Percentiles rank a stretch among this genome's conserved stretches.
phyloP scores from a whole-genome alignment of 1,140 invertebrate species.

The Colletes gigas region DNA sequence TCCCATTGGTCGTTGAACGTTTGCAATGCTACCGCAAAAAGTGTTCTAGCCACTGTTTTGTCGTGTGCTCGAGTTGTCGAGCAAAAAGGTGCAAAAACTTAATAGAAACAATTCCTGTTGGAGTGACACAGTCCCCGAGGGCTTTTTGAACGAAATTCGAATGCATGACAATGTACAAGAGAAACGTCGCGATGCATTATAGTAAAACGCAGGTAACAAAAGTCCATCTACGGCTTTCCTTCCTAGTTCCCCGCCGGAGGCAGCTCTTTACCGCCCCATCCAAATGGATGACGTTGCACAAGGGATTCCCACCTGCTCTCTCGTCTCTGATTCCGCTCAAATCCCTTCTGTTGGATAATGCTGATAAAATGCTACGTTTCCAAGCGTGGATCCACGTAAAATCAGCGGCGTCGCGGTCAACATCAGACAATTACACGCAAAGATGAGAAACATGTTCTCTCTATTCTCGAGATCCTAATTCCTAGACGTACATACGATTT shows the following conservation, averaged over 20 bases:
- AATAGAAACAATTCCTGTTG: slow-evolving; percentile 9
- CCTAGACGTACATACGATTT: too few relatives aligned
- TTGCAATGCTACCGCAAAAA: not conserved
- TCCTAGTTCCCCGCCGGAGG: slow-evolving; percentile 54
- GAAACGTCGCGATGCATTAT: slow-evolving; percentile 33
- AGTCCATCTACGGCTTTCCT: slow-evolving; percentile 42
- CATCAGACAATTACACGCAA: not conserved
- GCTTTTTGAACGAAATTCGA: slow-evolving; percentile 6
- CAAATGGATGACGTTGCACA: slow-evolving; percentile 53
- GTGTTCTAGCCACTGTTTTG: not conserved
- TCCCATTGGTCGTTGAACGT: too few relatives aligned
- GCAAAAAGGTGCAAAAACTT: not conserved
- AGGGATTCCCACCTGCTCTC: slow-evolving; percentile 52
- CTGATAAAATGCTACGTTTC: not conserved
- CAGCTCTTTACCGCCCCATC: slow-evolving; percentile 34
- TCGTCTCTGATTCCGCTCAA: slow-evolving; percentile 54
- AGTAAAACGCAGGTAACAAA: slow-evolving; percentile 42
- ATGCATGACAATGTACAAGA: slow-evolving; percentile 12
- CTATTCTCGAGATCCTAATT: not conserved
- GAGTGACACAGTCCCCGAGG: not conserved
- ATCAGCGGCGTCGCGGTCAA: not conserved
- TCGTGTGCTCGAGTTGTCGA: too few relatives aligned
- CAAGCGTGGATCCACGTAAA: slow-evolving; percentile 5
- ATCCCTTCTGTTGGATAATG: slow-evolving; percentile 10
- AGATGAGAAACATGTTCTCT: not conserved